Evolutionary conservation across 2,888 invertebrate genomes (phyloP).

Genomic region (Argyra leucocephala): DNA sequence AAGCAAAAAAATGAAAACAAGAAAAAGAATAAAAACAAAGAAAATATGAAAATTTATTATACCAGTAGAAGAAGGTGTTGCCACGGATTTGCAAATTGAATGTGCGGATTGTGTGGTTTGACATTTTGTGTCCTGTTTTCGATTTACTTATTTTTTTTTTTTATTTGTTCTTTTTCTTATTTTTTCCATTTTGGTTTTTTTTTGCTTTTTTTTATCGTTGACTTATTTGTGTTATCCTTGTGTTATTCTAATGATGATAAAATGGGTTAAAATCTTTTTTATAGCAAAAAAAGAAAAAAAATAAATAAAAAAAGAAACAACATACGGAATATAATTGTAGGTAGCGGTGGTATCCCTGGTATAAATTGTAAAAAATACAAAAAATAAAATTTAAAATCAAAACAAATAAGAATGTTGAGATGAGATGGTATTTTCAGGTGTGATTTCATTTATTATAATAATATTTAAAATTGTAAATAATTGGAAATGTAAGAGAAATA

Average conservation of each 20-base stretch:
- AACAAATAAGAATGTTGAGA: too few relatives aligned
- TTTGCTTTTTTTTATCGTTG: too few relatives aligned
- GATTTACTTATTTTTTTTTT: background rate
- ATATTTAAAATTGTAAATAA: too few relatives aligned
- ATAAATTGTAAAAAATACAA: too few relatives aligned
- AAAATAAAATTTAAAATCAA: too few relatives aligned
- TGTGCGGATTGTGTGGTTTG: background rate
- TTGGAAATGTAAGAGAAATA: too few relatives aligned
- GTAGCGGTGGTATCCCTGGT: too few relatives aligned
- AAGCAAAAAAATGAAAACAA: background rate
- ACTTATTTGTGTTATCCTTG: background rate
- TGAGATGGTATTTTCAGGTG: too few relatives aligned
- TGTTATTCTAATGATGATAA: background rate
- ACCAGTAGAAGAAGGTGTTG: background rate
- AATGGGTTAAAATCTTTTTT: conserved; percentile 2
- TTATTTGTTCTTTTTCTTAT: background rate
- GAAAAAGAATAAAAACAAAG: background rate
- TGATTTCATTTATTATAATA: too few relatives aligned
- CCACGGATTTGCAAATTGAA: conserved; percentile 3
- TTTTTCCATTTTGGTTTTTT: background rate
- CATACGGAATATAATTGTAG: too few relatives aligned
- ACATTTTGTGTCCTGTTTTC: background rate
- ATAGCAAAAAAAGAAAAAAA: too few relatives aligned
- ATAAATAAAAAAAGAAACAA: too few relatives aligned
- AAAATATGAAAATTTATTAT: background rate